These are phyloP conservation scores for Drosophila bocki DNA, from an alignment of 1,140 invertebrate genomes.

Conservation along the genomic window DNA sequence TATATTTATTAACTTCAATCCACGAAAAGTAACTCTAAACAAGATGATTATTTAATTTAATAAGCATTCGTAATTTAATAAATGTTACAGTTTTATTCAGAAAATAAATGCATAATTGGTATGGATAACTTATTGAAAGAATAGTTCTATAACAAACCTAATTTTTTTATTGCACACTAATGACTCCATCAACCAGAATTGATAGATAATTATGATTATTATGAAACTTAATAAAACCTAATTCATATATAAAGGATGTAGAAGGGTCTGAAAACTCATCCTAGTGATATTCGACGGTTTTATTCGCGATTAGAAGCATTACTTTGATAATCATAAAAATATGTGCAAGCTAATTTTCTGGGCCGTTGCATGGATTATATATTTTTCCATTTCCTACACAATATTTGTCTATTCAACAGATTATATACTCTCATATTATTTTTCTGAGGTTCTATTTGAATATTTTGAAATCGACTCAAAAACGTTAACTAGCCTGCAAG, in stretches of 20 bases:
- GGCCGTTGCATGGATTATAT: neutral
- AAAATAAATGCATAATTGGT: too few species aligned
- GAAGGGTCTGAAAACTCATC: neutral
- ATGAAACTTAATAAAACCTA: neutral
- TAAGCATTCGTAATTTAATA: too few species aligned
- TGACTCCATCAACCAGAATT: neutral
- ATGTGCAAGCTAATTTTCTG: constrained; percentile 1
- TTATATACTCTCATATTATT: neutral
- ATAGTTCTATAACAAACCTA: neutral
- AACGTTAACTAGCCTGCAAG: fast-evolving
- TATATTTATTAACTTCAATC: too few species aligned
- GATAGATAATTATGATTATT: neutral
- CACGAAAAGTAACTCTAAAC: too few species aligned
- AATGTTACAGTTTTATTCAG: too few species aligned
- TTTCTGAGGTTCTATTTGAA: neutral
- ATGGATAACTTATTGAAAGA: too few species aligned
- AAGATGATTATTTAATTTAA: too few species aligned
- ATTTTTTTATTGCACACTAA: neutral
- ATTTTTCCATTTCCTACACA: fast-evolving
- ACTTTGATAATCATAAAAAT: neutral
- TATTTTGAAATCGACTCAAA: neutral
- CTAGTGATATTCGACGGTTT: neutral
- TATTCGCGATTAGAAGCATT: neutral
- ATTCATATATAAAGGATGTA: too few species aligned
- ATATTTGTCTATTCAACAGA: fast-evolving